Evolutionary conservation across 2,113 vertebrate species (phyloP), one percentile per base, ranked within the genome.

Genomic region (Corydoras sp.): DNA sequence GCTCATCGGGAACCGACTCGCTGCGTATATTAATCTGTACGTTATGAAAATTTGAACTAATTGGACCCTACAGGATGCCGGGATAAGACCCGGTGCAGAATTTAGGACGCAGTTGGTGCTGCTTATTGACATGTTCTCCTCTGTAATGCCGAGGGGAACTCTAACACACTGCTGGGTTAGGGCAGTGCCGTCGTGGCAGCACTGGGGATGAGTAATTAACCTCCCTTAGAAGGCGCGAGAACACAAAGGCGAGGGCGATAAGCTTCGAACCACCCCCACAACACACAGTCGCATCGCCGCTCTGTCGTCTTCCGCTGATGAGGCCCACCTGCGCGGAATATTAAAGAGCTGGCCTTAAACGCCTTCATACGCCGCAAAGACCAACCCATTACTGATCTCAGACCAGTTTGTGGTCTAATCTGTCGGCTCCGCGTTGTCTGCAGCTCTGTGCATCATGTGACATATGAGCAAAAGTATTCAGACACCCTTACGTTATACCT

Each of bases 241-340:
- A 84, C 83, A 86, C 87, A 65, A 72, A 69, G 54, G 12, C 78
- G 66, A 74, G 77, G 74, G 78, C 62, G 79, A 72, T 68, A 78
- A 78, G 72, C 74, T 77, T 77, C 83, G 84, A 86, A 48, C 58
- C 72, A 55, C 50, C 43, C n/a, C 64, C 30, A 65, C 59, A 54
- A 49, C 65, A 65, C 35, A 59, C 68, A 67, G 54, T 70, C 63
- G 32, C 58, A 64, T 54, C 72, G 65, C 14, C 58, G 59, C 68
- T 65, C 62, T 29, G 48, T 10, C 3, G 43, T 65, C 64, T 75
- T 71, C 29, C 53, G 68, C 9, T 14, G 65, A 65, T 32, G 63
- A 70, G 58, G 51, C 43, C 31, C 71, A 53, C 48, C 53, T 64
- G 49, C 59, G 6, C 30, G 8, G 76, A 72, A 78, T 75, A 72